A percentile compares a stretch with the other conserved stretches of the same genome.
Conservation (phyloP, 2,888 invertebrate species). For the Cephonodes hylas region DNA sequence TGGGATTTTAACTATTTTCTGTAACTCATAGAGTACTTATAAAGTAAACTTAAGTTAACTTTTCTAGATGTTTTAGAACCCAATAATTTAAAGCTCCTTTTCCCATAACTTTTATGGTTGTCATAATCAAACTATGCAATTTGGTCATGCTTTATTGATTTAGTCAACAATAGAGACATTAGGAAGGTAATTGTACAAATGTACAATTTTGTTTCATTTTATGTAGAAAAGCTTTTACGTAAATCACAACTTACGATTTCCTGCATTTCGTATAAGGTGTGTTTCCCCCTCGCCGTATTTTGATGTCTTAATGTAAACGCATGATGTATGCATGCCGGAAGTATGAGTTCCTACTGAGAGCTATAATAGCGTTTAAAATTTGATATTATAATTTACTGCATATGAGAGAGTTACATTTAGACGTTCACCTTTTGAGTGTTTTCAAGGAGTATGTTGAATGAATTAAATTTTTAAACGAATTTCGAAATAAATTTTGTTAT, state of each 20-base stretch:
- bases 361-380: constrained; percentile 38
- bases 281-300: constrained; percentile 53
- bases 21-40: too few relatives aligned
- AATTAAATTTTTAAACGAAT: too few relatives aligned
- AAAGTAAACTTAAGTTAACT: too few relatives aligned
- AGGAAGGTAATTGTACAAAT: constrained; percentile 8
- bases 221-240: constrained; percentile 43
- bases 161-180: neutral
- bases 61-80: too few relatives aligned
- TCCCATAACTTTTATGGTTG: too few relatives aligned
- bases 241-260: constrained; percentile 56
- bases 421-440: too few relatives aligned
- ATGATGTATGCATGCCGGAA: constrained; percentile 73
- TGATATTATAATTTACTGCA: constrained; percentile 23
- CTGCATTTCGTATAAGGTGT: constrained; percentile 56
- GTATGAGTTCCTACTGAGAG: constrained; percentile 39
- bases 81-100: too few relatives aligned
- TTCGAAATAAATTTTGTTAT: too few relatives aligned
- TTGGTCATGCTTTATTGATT: too few relatives aligned
- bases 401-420: neutral
- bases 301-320: constrained; percentile 75
- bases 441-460: too few relatives aligned
- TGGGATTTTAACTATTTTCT: too few relatives aligned
- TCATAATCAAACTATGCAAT: too few relatives aligned
- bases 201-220: neutral